Evolutionary conservation across 2,113 vertebrate genomes (phyloP).

Genomic region (Camelus bactrianus): DNA sequence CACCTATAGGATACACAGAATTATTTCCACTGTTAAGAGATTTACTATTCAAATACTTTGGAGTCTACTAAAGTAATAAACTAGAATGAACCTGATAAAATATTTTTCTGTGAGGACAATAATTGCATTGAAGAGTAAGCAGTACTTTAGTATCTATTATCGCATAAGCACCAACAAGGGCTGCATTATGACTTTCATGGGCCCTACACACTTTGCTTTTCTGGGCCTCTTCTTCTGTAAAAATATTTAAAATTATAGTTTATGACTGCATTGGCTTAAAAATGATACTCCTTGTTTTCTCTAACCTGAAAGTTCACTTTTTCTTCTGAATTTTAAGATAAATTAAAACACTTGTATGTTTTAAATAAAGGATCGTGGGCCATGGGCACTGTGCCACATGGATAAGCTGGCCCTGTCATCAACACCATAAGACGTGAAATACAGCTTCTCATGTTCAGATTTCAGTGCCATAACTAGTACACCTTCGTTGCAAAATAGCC

Average conservation of each 20-base stretch:
- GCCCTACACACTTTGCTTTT: not conserved
- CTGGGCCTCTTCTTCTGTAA: not conserved
- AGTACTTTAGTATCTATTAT: not conserved
- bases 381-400: not conserved
- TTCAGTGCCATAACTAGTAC: not conserved
- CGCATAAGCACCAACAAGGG: not conserved
- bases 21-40: not conserved
- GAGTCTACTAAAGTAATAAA: not conserved
- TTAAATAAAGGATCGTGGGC: not conserved
- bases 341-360: not conserved
- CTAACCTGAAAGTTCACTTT: not conserved
- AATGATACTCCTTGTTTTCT: not conserved
- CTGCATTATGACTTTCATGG: not conserved
- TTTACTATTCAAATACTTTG: not conserved
- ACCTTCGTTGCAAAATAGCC: not conserved
- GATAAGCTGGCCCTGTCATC: not conserved
- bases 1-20: not conserved
- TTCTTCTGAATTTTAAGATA: constrained; percentile 1
- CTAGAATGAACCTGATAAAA: not conserved
- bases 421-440: not conserved
- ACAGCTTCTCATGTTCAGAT: not conserved
- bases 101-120: not conserved
- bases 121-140: not conserved
- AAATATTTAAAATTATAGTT: constrained; percentile 26
- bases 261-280: not conserved